Conservation (phyloP, 2,113 vertebrate species). For the Oryzias celebensis region DNA sequence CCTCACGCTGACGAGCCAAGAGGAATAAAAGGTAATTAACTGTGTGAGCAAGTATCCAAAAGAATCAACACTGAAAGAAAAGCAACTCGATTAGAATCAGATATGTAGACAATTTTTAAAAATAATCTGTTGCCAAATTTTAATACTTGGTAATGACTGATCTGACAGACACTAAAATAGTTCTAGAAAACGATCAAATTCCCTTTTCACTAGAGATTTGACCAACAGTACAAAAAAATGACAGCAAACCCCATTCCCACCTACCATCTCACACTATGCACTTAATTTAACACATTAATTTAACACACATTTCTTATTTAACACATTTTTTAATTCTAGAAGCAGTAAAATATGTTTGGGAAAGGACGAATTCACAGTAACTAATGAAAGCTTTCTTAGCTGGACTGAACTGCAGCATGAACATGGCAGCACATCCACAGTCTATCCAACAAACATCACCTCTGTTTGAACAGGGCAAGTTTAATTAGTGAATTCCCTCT, state of each 20-base stretch:
- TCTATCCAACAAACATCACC: slow-evolving; percentile 56
- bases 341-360: slow-evolving; percentile 52
- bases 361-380: slow-evolving; percentile 48
- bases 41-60: not conserved
- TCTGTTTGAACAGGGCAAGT: slow-evolving; percentile 59
- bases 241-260: slow-evolving; percentile 16
- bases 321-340: slow-evolving; percentile 61
- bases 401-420: slow-evolving; percentile 29
- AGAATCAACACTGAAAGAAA: not conserved
- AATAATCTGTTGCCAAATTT: slow-evolving; percentile 22
- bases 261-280: slow-evolving; percentile 1
- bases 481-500: slow-evolving; percentile 63
- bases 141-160: slow-evolving; percentile 19
- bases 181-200: slow-evolving; percentile 13
- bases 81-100: slow-evolving; percentile 7
- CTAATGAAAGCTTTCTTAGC: slow-evolving; percentile 56
- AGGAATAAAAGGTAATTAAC: not conserved
- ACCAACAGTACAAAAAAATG: slow-evolving; percentile 56
- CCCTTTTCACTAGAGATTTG: slow-evolving; percentile 19
- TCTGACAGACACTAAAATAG: slow-evolving; percentile 21
- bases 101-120: slow-evolving; percentile 19
- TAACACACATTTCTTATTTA: slow-evolving; percentile 22
- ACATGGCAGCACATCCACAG: slow-evolving; percentile 19
- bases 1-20: slow-evolving; percentile 74
- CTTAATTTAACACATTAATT: slow-evolving; percentile 32